Evolutionary conservation across 2,113 vertebrate species (phyloP).

Genomic region (Solenodon paradoxus): DNA sequence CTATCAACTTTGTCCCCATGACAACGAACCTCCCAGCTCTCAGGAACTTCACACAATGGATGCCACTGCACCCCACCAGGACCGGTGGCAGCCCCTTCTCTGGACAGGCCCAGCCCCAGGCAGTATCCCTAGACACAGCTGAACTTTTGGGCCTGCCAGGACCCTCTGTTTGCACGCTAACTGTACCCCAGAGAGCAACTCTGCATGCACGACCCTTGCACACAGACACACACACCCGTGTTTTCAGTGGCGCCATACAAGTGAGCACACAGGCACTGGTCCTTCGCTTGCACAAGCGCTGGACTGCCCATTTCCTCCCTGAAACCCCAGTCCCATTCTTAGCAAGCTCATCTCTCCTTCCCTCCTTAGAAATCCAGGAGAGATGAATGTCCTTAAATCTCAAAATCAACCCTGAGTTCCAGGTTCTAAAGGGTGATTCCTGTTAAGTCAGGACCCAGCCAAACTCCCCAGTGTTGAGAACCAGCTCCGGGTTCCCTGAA

Average conservation of each 20-base stretch:
- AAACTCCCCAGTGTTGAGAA: neutral
- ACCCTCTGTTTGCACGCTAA: neutral
- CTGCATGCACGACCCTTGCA: neutral
- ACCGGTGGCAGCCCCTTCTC: neutral
- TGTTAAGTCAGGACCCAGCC: neutral
- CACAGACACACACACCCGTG: no score
- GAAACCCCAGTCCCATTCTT: neutral
- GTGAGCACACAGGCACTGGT: neutral
- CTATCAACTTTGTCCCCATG: neutral
- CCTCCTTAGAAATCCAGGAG: neutral
- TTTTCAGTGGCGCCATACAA: neutral
- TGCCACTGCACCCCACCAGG: neutral
- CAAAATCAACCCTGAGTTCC: neutral
- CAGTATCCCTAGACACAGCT: neutral
- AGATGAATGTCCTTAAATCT: neutral
- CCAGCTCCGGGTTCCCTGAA: neutral
- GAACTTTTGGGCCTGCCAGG: neutral
- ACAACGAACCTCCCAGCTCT: conserved; percentile 9
- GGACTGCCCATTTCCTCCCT: neutral
- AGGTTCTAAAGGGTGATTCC: neutral
- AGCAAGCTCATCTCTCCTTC: neutral
- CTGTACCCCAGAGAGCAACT: neutral
- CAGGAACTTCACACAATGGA: conserved; percentile 46
- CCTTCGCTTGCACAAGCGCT: neutral
- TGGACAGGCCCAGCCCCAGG: neutral